Base-by-base conservation (phyloP, 2,888 invertebrate species). In the Macrostomum cliftonense region DNA sequence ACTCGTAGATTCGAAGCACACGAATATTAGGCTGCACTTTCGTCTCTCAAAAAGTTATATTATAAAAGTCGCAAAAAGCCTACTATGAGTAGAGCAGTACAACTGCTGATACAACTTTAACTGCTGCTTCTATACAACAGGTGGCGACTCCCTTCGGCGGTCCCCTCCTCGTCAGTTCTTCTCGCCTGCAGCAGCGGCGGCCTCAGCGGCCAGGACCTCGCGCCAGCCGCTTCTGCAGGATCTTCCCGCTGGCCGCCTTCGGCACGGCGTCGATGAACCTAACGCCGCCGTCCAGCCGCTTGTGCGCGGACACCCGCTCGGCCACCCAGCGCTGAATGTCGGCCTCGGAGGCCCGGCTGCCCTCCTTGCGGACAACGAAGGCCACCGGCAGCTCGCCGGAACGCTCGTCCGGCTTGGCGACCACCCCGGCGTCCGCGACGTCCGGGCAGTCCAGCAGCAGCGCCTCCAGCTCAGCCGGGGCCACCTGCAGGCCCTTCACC, bases 271-370 rank as follows among this genome's bases (percentile, higher is more conserved):
- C 40, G 17, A 40, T 40, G 40, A 40, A 40, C 16, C 17, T 2
- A 9, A 40, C 17, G 16, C 40, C 40, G 16, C 40, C 40, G 2
- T 17, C 16, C 17, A 40, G 17, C 16, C 40, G 40, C 9, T 40
- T 40, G 40, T 40, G 17, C 16, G 16, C 4, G 5, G 40, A 2
- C 17, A 40, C 40, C 5, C 40, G 40, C 40, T 40, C 40, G 5
- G 40, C 40, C 16, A 61, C 55, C 54, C 56, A 62, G 1, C 52
- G 43, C 45, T 75, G 64, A 5, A 84, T 73, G 28, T 79, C 77
- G 5, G 13, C 39, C 14, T 72, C 72, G 1, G 67, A 73, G 0
- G 75, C 61, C 21, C 67, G 64, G 1, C 59, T 54, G 12, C 68
- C 71, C 14, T 55, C 56, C 54, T 77, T 77, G 46, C 73, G 49